phyloP scores from a whole-genome alignment of 2,113 vertebrate species.

The Corythornis cristatus region DNA sequence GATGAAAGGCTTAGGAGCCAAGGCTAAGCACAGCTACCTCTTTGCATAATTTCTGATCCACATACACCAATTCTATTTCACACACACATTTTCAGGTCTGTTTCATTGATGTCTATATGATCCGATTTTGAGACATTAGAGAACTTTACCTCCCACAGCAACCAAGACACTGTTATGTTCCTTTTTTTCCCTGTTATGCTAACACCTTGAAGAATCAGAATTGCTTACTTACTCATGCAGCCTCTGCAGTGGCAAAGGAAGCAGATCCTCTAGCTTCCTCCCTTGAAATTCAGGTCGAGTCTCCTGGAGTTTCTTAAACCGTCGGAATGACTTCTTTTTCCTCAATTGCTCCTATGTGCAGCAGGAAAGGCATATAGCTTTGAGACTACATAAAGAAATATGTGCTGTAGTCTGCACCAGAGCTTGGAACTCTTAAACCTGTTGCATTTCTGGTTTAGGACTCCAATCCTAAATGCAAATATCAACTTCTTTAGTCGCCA shows the following conservation, averaged over 20 bases:
- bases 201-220: background rate
- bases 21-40: background rate
- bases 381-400: background rate
- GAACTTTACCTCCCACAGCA: background rate
- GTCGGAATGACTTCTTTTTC: slow-evolving; percentile 87
- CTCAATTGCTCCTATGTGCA: slow-evolving; percentile 80
- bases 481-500: background rate
- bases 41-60: background rate
- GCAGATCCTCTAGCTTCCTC: slow-evolving; percentile 84
- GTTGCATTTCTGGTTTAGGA: background rate
- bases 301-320: slow-evolving; percentile 91
- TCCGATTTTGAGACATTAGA: background rate
- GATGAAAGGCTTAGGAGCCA: background rate
- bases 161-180: background rate
- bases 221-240: slow-evolving; percentile 84
- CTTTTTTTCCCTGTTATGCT: background rate
- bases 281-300: slow-evolving; percentile 85
- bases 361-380: background rate
- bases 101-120: background rate
- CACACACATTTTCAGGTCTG: background rate
- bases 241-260: slow-evolving; percentile 85
- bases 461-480: background rate
- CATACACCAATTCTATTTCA: background rate
- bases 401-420: background rate
- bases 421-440: background rate